These are phyloP conservation scores for Mesocentrotus franciscanus DNA, from an alignment of 53 echinoderm and acorn worm species.

Conservation along the genomic window DNA sequence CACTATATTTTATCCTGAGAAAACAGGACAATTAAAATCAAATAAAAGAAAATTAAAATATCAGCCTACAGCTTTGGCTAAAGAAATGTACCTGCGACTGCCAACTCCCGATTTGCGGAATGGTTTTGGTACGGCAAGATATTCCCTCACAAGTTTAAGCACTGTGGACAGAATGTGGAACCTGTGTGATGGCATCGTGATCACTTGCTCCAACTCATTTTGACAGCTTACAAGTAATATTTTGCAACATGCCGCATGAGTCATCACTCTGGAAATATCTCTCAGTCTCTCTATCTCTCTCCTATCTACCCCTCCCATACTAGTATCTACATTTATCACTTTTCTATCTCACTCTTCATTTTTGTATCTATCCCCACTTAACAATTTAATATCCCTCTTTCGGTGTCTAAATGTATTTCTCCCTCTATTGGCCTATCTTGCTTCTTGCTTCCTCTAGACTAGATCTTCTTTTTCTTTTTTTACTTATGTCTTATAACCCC, in stretches of 20 bases:
- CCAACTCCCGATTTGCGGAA: not conserved
- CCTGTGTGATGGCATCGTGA: constrained; percentile 52
- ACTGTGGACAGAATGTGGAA: constrained; percentile 29
- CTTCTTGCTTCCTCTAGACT: too few species aligned
- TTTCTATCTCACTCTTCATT: not conserved
- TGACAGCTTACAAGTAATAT: constrained; percentile 12
- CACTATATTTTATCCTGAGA: not conserved
- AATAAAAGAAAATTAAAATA: not conserved
- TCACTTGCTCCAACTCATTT: not conserved
- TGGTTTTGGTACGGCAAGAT: constrained; percentile 8
- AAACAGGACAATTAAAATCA: not conserved
- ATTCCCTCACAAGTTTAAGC: constrained; percentile 28
- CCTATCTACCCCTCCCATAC: not conserved
- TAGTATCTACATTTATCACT: not conserved
- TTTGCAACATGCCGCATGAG: constrained; percentile 19
- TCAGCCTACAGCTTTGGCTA: not conserved
- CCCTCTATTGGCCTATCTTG: too few species aligned
- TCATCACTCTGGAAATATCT: constrained; percentile 33
- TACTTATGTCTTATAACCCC: too few species aligned
- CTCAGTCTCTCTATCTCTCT: not conserved
- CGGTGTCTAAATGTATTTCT: too few species aligned
- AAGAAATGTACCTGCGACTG: not conserved
- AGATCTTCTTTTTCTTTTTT: too few species aligned
- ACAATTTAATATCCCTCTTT: too few species aligned
- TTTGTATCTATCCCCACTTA: not conserved